Evolutionary conservation across 1,140 invertebrate species (phyloP).

Genomic region (Nymphalis io): DNA sequence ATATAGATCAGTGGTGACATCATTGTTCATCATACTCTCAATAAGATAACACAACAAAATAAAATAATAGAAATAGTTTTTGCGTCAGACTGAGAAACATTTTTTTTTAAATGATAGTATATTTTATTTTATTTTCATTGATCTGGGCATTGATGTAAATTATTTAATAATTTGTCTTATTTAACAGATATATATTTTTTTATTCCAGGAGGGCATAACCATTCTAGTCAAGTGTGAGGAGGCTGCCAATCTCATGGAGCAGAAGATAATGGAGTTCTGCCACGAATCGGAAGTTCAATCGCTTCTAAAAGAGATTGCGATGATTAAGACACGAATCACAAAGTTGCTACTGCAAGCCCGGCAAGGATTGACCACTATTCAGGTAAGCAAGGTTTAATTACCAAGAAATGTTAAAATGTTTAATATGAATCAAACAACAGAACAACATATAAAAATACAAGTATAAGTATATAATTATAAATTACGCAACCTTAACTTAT

Average conservation of each 20-base stretch:
- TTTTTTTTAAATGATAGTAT: no score
- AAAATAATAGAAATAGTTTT: not conserved
- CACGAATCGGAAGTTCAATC: slow-evolving; percentile 78
- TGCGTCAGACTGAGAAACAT: no score
- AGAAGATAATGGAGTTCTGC: slow-evolving; percentile 80
- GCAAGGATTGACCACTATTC: slow-evolving; percentile 81
- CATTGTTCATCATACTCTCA: not conserved
- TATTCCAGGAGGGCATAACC: slow-evolving; percentile 81
- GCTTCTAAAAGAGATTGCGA: slow-evolving; percentile 78
- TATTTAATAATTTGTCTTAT: no score
- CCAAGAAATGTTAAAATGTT: no score
- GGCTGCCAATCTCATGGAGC: slow-evolving; percentile 80
- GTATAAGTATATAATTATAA: not conserved
- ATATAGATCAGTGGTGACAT: not conserved
- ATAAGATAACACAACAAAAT: not conserved
- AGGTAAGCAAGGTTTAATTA: slow-evolving; percentile 82
- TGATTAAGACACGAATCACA: slow-evolving; percentile 76
- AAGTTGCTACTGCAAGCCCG: slow-evolving; percentile 83
- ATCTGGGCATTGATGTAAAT: no score
- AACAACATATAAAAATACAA: not conserved
- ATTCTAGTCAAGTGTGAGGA: slow-evolving; percentile 83
- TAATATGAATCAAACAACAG: not conserved
- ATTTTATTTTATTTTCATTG: no score
- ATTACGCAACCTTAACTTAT: not conserved
- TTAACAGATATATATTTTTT: not conserved